phyloP scores from a whole-genome alignment of 2,797 vertebrate genomes.

The Florisuga fusca region DNA sequence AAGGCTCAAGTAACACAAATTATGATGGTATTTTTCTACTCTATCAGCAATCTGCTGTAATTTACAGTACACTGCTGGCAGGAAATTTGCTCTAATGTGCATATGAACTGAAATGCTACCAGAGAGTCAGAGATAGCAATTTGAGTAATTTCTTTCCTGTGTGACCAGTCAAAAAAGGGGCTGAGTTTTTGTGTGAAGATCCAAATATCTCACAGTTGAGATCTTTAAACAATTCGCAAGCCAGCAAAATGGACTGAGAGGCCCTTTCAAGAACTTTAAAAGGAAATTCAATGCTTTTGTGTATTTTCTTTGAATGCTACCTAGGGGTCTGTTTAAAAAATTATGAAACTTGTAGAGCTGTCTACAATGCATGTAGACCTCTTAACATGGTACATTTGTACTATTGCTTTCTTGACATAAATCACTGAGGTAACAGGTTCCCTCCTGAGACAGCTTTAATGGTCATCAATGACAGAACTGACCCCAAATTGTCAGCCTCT shows the following conservation, averaged over 20 bases:
- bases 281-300: neutral
- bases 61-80: neutral
- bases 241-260: neutral
- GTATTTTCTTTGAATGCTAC: neutral
- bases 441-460: neutral
- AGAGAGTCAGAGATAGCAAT: neutral
- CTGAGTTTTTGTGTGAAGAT: neutral
- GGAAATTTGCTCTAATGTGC: neutral
- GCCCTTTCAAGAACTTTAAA: neutral
- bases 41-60: neutral
- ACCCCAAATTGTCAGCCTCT: neutral
- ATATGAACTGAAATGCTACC: neutral
- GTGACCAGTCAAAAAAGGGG: neutral
- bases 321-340: neutral
- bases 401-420: neutral
- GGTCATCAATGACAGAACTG: neutral
- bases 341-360: neutral
- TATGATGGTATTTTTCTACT: neutral
- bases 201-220: neutral
- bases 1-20: neutral
- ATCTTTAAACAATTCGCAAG: neutral
- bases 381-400: neutral
- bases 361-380: neutral
- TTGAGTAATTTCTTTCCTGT: neutral
- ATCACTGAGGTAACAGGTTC: neutral